A percentile compares a stretch with the other conserved stretches of the same genome.
Conservation (phyloP, 2,113 vertebrate species). For the Heterotis niloticus region DNA sequence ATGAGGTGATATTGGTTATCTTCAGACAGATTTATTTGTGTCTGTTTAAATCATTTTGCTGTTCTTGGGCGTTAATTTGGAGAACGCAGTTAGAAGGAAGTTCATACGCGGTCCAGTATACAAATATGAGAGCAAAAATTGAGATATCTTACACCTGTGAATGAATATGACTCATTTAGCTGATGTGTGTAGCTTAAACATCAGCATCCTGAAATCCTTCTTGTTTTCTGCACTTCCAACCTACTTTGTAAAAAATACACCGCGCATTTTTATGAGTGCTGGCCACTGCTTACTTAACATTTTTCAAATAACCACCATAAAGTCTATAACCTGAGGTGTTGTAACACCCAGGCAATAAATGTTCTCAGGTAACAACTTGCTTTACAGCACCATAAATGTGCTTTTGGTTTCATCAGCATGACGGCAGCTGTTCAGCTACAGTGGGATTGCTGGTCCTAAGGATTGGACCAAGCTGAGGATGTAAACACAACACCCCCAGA, state of each 20-base stretch:
- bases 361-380: constrained; percentile 6
- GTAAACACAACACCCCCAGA: constrained; percentile 16
- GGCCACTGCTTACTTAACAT: no score
- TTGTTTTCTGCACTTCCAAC: background rate
- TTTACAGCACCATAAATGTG: constrained; percentile 10
- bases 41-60: no score
- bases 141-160: no score
- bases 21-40: no score
- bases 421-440: constrained; percentile 13
- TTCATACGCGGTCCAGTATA: no score
- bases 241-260: background rate
- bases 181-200: no score
- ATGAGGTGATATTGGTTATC: no score
- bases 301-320: constrained; percentile 6
- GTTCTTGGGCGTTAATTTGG: no score
- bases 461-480: background rate
- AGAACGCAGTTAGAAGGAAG: no score
- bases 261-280: background rate
- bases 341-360: background rate
- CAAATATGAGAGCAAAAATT: no score
- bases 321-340: background rate
- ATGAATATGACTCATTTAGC: no score
- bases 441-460: background rate
- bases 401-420: constrained; percentile 3
- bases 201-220: no score